Conservation (phyloP, 2,113 vertebrate genomes). For the Aldabrachelys gigantea region DNA sequence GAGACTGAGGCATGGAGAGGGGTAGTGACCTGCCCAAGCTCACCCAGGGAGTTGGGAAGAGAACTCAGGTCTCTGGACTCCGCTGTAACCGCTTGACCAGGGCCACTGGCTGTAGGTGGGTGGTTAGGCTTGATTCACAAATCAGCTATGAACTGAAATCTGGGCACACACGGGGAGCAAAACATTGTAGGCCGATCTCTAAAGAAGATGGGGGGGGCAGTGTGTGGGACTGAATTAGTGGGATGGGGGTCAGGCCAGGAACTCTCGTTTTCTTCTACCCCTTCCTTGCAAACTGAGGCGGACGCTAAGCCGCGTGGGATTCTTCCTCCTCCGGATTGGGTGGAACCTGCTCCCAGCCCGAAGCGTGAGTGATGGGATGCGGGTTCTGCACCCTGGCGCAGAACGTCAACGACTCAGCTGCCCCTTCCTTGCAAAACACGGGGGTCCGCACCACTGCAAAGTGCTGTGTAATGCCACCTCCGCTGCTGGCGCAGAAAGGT, state of each 20-base stretch:
- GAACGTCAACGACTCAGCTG: not conserved
- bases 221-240: not conserved
- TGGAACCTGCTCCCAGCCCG: not conserved
- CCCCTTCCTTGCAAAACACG: not conserved
- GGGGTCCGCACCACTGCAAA: not conserved
- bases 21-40: not conserved
- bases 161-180: not conserved
- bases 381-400: not conserved
- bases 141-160: not conserved
- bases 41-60: not conserved
- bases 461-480: not conserved
- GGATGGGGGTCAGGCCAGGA: not conserved
- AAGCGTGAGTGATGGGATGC: not conserved
- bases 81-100: not conserved
- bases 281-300: not conserved
- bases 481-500: fast-evolving
- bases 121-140: not conserved
- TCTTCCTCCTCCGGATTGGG: not conserved
- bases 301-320: not conserved
- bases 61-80: not conserved
- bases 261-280: not conserved
- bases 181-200: not conserved
- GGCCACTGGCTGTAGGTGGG: not conserved
- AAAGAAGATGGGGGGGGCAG: not conserved
- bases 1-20: not conserved